Base-by-base conservation (phyloP, 2,113 vertebrate species). In the Eonycteris spelaea region DNA sequence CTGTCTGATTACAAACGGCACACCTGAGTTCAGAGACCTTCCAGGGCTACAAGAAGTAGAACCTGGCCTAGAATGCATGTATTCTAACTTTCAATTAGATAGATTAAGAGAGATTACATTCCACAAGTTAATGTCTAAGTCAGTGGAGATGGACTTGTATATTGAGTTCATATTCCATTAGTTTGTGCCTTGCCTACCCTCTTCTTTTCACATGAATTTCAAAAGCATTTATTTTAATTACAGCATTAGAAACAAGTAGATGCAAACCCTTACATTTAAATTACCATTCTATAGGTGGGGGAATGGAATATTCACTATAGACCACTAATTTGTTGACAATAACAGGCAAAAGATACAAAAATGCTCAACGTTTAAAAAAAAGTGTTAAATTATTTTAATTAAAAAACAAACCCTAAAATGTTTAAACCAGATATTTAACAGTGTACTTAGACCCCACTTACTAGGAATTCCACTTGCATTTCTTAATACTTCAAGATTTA, bases 211-310 rank as follows among this genome's bases (percentile, higher is more conserved):
- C 2, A 83, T 45, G n/a, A 35, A 92, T 87, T 92, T 82, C 59
- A 84, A 55, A 86, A 80, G 13, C 53, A 78, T 68, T 86, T 94
- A 38, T 94, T 93, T 94, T 78, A 78, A 78, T 26, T 14, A 96
- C 48, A 71, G 19, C 53, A 73, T 73, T 67, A 78, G 18, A 87
- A 86, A 89, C 35, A 91, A 65, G 48, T 59, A 53, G 7, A 93
- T 24, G 21, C 24, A 80, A 71, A 74, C 10, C 3, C 10, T 45
- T 59, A 35, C 1, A 59, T 33, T 53, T 45, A 89, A 95, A 82
- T 61, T 77, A 68, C 35, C 40, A 63, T 9, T 19, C 6, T 59
- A 33, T 2, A 38, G 11, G 6, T 61, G 89, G 7, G 16, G 33
- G 79, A 70, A 70, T 55, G 63, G 15, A 63, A 51, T 84, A 77